Evolutionary conservation across 2,888 invertebrate species (phyloP).

Genomic region (Agrochola macilenta): DNA sequence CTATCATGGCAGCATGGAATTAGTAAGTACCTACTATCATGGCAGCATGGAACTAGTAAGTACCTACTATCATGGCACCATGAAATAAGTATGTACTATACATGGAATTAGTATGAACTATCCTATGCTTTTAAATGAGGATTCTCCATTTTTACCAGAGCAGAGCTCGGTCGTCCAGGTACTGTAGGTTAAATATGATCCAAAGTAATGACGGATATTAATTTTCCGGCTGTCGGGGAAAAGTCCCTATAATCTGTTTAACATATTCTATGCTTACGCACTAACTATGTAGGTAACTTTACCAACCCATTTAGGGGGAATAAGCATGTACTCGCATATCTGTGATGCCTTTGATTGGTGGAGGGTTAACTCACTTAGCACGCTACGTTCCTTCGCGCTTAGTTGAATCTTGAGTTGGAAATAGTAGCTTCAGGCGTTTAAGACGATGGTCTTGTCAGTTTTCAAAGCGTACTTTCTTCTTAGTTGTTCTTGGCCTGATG

Average conservation of each 20-base stretch:
- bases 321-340: not conserved
- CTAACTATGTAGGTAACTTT: not conserved
- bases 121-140: no score
- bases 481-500: not conserved
- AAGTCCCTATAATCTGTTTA: not conserved
- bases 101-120: no score
- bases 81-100: no score
- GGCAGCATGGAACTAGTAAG: no score
- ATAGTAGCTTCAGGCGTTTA: constrained; percentile 8
- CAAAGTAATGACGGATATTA: not conserved
- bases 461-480: not conserved
- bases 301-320: not conserved
- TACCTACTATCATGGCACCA: no score
- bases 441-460: not conserved
- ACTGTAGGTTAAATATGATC: no score
- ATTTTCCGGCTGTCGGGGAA: not conserved
- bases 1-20: no score
- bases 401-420: constrained; percentile 1
- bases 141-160: no score
- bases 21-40: no score
- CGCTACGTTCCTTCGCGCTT: constrained; percentile 5
- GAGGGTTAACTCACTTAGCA: constrained; percentile 25
- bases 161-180: no score
- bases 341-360: constrained; percentile 25
- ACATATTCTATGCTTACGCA: constrained; percentile 1